Evolutionary conservation across 2,113 vertebrate genomes (phyloP), one percentile per base, ranked within the genome.

Genomic region (Burhinus oedicnemus): DNA sequence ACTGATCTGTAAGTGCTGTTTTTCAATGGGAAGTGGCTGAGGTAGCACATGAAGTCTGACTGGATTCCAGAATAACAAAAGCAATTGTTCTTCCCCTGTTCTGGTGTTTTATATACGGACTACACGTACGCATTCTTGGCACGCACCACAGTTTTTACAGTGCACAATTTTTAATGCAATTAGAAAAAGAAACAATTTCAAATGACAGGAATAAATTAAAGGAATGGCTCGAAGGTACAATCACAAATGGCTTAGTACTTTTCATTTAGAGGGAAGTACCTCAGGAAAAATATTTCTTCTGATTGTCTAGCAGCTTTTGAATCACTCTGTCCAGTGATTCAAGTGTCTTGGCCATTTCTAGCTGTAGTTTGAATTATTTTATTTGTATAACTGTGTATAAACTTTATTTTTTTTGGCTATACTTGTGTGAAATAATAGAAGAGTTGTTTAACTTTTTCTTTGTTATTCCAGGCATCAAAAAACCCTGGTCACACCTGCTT

Each of bases 101-200:
- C 49, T 72, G 1, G 0, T 38, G 26, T 62, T 90, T 83, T 83
- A 62, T 72, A 47, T 88, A 45, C 77, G 58, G 54, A 54, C 74
- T 87, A 45, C 16, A 8, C 30, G 27, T 54, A 62, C 58, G 49
- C 51, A 77, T 87, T 94, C 87, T 87, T 91, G 93, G 91, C 91
- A 77, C 58, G 62, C 38, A 32, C 34, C 5, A 9, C 12, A 9
- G 38, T 21, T 88, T 83, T 89, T 76, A 65, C 64, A 90, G 78
- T 70, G 66, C 54, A 54, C 62, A 65, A n/a, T 69, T 94, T 93
- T 96, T 88, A 93, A 85, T 93, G 62, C 66, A 95, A 93, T 94
- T 95, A 96, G 74, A 58, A 91, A 90, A 95, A 92, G 72, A 86
- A 95, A 87, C 57, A 19, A 91, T 77, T 94, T 89, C 70, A 85